Conservation (phyloP, 2,888 invertebrate species). For the Mythimna loreyi region DNA sequence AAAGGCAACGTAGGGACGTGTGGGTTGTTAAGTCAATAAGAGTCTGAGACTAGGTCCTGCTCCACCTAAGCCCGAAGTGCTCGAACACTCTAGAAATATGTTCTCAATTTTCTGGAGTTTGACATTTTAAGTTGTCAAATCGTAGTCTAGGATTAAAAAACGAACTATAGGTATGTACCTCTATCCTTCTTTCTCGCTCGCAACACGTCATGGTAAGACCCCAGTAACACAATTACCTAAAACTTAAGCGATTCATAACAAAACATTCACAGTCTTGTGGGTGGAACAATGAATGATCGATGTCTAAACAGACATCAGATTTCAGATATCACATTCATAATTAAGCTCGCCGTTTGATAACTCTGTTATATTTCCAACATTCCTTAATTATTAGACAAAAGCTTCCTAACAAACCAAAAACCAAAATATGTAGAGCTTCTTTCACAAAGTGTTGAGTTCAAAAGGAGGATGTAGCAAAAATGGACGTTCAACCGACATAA, state of each 20-base stretch:
- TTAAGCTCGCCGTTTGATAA: constrained; percentile 38
- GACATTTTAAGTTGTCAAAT: too few relatives aligned
- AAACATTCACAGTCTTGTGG: constrained; percentile 18
- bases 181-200: too few relatives aligned
- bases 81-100: too few relatives aligned
- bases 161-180: too few relatives aligned
- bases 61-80: too few relatives aligned
- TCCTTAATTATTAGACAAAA: constrained; percentile 29
- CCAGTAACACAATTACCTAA: background rate
- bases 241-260: constrained; percentile 12
- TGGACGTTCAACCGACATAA: constrained; percentile 43
- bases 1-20: too few relatives aligned
- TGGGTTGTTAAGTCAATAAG: too few relatives aligned
- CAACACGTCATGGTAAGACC: too few relatives aligned
- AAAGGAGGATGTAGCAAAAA: constrained; percentile 21
- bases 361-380: constrained; percentile 24
- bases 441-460: background rate
- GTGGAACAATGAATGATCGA: constrained; percentile 41
- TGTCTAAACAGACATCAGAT: constrained; percentile 27
- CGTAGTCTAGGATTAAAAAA: too few relatives aligned
- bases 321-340: constrained; percentile 42
- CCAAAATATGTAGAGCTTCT: constrained; percentile 8
- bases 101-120: too few relatives aligned
- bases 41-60: too few relatives aligned
- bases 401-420: constrained; percentile 19